Evolutionary conservation across 2,888 invertebrate species (phyloP), one percentile per base, ranked within the genome.

Genomic region (Cancer borealis): DNA sequence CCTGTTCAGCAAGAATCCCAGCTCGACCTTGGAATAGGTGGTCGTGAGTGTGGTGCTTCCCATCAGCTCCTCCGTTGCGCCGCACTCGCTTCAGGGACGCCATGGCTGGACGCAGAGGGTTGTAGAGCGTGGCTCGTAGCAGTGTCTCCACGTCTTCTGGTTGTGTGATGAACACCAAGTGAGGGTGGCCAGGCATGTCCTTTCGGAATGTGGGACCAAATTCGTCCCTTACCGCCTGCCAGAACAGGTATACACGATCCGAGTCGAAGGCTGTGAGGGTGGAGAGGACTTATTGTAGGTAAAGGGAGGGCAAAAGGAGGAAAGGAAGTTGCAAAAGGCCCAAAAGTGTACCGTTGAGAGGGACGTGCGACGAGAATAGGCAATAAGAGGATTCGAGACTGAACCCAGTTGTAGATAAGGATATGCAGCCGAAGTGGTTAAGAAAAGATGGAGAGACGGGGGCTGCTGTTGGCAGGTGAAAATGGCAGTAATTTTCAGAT

Each of bases 131-230:
- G 79, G 95, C 66, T 1, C 91, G 91, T 6, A 91, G 45, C 79
- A 95, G 89, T 1, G 89, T 60, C 12, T 93, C 88, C n/a, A 93
- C 14, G 84, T 95, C 95, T 30, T 87, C 92, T 0, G 95, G 95
- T n/a, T 91, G 88, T 10, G 92, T 93, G 79, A 95, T 93, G 92
- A 95, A 95, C 6, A 95, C 93, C 91, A 93, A 79, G 88, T 91
- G 91, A 6, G 93, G 92, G 30, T 95, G 95, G 0, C 95, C 95
- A 3, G 95, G 95, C 95, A 95, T 95, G 95, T 95, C 95, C n/a
- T 95, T 95, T 12, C 95, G 92, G 91, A 95, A 95, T 45, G 79
- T 95, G 17, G 95, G 95, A 3, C 95, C 95, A 54, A 93, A 95
- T 45, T 95, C 95, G 17, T 95, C 30, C 17, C 88, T n/a, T 21